Base-by-base conservation (phyloP, 2,888 invertebrate species). In the Chironomus tentans region DNA sequence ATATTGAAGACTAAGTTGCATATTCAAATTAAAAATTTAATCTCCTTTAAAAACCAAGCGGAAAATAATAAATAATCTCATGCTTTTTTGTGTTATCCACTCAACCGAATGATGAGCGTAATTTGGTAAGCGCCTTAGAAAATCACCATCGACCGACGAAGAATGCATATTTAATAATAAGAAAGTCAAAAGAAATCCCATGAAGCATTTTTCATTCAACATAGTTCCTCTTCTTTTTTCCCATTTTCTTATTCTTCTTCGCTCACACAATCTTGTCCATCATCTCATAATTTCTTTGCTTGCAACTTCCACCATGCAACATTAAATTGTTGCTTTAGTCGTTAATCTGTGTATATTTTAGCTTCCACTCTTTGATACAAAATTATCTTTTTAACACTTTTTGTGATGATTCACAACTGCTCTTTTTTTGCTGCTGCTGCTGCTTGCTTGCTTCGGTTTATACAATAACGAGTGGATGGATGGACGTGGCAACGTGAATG, bases 331-430 rank as follows among this genome's bases (percentile, higher is more conserved):
- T 71, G 71, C 22, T 71, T 56, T 24, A 71, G 71, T 24, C 71
- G 71, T 56, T 71, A 71, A 71, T 50, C 56, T 71, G 71, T 71
- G 70, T 70, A 56, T 56, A 70, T 70, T 70, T 70, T 48, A 71
- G 71, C 71, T 71, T 71, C 71, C 56, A 71, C 71, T 71, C 56
- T 71, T 50, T 71, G 70, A 47, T 48, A 24, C 65, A 24, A 71
- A 71, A 71, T 71, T 71, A 71, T 71, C 71, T 71, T 71, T 71
- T 71, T 71, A 71, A 71, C 71, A 71, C 71, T 71, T 56, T 71
- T 22, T 50, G 70, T 56, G 56, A 38, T 56, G 46, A 70, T 46
- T 70, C 46, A 47, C 46, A 70, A 70, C 70, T 70, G 46, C 70
- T 47, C 38, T 38, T 38, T 38, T 28, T 4, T 28, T 28, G 15